Conservation (phyloP, 30 jellyfish, hydroid and myxozoan genomes). For the Turritopsis dohrnii region DNA sequence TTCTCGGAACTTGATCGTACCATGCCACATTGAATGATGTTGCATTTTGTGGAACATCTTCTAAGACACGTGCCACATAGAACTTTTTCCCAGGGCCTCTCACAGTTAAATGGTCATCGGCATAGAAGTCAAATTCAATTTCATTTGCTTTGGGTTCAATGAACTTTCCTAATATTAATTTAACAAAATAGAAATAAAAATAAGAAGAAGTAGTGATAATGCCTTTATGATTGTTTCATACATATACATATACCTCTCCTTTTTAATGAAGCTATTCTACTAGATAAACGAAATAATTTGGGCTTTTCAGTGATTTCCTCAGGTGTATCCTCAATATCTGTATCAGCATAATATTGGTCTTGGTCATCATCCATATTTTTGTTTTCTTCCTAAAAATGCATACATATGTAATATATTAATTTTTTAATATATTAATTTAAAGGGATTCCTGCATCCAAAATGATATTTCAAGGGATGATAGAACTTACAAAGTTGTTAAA, state of each 20-base stretch:
- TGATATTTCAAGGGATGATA: too few species aligned
- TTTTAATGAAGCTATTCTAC: conserved; percentile 14
- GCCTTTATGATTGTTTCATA: too few species aligned
- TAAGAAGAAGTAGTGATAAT: too few species aligned
- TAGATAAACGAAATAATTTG: not conserved
- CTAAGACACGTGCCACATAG: conserved; percentile 47
- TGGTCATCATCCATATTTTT: not conserved
- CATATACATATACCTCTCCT: conserved; percentile 17
- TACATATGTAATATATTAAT: too few species aligned
- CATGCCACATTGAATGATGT: conserved; percentile 46
- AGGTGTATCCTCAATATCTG: not conserved
- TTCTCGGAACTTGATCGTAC: conserved; percentile 35
- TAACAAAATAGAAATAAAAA: not conserved
- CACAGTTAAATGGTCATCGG: conserved; percentile 54
- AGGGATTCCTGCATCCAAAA: too few species aligned
- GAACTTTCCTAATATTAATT: not conserved
- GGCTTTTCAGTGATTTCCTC: not conserved
- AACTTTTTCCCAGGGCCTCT: conserved; percentile 49
- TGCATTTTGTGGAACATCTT: conserved; percentile 52
- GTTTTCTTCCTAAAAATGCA: too few species aligned
- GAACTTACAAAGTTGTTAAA: too few species aligned
- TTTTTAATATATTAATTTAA: too few species aligned
- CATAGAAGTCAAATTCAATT: conserved; percentile 38
- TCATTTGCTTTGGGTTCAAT: not conserved
- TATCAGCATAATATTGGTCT: not conserved